Conservation (phyloP, 2,888 invertebrate species). For the Neocrepidodera transversa region DNA sequence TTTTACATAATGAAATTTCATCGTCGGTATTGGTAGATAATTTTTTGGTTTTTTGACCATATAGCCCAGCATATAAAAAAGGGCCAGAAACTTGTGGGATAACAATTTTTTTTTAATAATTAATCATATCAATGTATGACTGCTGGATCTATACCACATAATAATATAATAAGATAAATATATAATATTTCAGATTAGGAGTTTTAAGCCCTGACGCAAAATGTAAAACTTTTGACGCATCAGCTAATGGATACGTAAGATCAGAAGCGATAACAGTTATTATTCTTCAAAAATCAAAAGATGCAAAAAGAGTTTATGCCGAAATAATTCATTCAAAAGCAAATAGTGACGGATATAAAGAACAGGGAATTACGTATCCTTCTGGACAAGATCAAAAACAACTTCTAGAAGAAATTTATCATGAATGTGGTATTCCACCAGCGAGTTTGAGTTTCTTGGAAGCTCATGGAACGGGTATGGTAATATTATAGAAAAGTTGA, state of each 20-base stretch:
- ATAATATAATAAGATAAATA: no score
- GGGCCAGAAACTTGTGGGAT: no score
- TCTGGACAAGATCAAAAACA: conserved; percentile 63
- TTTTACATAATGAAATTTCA: no score
- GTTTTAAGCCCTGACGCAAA: conserved; percentile 83
- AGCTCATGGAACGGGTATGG: conserved; percentile 80
- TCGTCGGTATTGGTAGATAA: no score
- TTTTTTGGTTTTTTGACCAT: no score
- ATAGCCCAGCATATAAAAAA: no score
- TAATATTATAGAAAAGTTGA: background rate
- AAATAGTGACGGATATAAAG: conserved; percentile 56
- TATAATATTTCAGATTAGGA: conserved; percentile 63
- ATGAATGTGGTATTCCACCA: conserved; percentile 75
- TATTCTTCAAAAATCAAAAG: conserved; percentile 71
- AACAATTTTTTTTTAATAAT: no score
- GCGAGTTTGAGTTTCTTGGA: conserved; percentile 78
- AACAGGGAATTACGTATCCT: conserved; percentile 57
- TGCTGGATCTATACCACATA: no score
- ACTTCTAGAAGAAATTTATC: conserved; percentile 69
- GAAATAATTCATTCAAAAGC: conserved; percentile 55
- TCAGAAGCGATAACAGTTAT: conserved; percentile 79
- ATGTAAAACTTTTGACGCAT: conserved; percentile 89
- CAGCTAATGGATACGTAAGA: conserved; percentile 81
- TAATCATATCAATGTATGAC: no score
- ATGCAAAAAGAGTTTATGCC: conserved; percentile 63